Evolutionary conservation across 2,113 vertebrate genomes (phyloP).

Genomic region (Dendrocopos noguchii): DNA sequence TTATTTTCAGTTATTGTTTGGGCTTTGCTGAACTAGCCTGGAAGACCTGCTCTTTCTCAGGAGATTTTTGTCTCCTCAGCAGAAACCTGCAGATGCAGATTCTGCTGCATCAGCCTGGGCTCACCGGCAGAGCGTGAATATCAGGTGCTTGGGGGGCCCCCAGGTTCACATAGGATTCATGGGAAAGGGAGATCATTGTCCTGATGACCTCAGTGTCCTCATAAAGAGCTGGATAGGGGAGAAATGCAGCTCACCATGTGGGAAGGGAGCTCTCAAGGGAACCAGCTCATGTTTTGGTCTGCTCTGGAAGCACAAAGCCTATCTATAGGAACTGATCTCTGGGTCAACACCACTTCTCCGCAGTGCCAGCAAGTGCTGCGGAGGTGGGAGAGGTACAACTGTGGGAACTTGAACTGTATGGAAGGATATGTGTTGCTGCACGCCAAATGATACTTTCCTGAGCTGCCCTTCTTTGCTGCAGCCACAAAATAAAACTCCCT

Average conservation of each 20-base stretch:
- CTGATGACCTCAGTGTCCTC: constrained; percentile 39
- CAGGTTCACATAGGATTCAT: constrained; percentile 31
- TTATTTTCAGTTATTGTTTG: not conserved
- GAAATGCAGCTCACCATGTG: constrained; percentile 45
- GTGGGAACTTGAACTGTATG: not conserved
- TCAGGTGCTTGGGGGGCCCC: constrained; percentile 43
- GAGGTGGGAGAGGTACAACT: not conserved
- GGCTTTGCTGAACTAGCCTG: not conserved
- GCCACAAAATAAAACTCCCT: not conserved
- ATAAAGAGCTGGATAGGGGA: constrained; percentile 33
- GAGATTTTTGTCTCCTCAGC: constrained; percentile 40
- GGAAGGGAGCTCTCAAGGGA: constrained; percentile 45
- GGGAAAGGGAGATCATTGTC: constrained; percentile 44
- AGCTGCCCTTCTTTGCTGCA: not conserved
- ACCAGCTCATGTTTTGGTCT: constrained; percentile 26
- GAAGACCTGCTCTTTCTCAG: constrained; percentile 45
- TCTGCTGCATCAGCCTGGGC: constrained; percentile 53
- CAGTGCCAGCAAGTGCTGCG: not conserved
- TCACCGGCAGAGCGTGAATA: constrained; percentile 52
- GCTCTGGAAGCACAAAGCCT: not conserved
- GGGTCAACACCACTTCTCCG: not conserved
- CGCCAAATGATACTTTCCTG: not conserved
- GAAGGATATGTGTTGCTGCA: not conserved
- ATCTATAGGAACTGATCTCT: constrained; percentile 22
- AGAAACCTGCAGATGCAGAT: constrained; percentile 42